Conservation (phyloP, 2,113 vertebrate genomes). For the Gopherus flavomarginatus region DNA sequence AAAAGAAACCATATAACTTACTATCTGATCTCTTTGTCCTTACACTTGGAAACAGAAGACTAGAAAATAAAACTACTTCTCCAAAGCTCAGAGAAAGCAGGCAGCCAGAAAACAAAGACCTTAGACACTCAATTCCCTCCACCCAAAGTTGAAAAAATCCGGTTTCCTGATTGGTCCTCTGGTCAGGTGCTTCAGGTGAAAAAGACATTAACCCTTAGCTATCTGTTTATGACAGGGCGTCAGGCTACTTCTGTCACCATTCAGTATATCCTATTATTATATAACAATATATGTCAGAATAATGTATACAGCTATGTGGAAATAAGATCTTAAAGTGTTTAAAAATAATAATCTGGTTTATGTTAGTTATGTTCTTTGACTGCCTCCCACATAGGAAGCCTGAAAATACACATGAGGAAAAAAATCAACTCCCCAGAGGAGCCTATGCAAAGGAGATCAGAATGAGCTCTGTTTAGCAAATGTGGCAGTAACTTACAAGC, state of each 20-base stretch:
- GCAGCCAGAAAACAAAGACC: no score
- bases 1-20: no score
- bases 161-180: no score
- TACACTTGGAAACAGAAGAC: no score
- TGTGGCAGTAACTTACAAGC: background rate
- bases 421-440: slow-evolving; percentile 1
- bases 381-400: slow-evolving; percentile 11
- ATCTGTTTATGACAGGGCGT: no score
- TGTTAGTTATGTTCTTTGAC: background rate
- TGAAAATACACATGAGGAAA: slow-evolving; percentile 32
- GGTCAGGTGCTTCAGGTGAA: no score
- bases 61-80: no score
- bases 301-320: background rate
- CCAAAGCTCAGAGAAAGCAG: no score
- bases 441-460: background rate
- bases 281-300: background rate
- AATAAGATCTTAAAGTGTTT: slow-evolving; percentile 11
- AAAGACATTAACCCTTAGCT: no score
- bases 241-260: background rate
- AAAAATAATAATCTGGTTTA: background rate
- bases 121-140: no score
- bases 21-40: no score
- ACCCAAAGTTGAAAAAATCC: no score
- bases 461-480: background rate
- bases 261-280: background rate